Evolutionary conservation across 2,888 invertebrate species (phyloP).

Genomic region (Polydrusus cervinus): DNA sequence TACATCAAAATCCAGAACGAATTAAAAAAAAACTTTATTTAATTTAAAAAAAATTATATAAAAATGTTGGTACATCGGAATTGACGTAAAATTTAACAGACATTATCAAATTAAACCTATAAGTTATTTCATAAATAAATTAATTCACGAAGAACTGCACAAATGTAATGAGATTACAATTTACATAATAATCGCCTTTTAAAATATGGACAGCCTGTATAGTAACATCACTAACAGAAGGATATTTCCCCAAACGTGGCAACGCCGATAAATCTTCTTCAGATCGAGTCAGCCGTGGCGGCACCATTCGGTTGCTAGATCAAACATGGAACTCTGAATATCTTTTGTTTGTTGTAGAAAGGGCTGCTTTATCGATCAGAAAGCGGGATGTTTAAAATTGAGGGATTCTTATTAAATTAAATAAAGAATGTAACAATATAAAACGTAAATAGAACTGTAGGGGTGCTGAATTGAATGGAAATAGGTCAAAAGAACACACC

Average conservation of each 20-base stretch:
- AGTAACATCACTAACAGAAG: neutral
- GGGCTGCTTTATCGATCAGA: slow-evolving; percentile 24
- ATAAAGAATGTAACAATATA: neutral
- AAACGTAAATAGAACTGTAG: no score
- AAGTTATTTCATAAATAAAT: no score
- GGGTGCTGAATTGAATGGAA: no score
- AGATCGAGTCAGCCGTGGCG: slow-evolving; percentile 20
- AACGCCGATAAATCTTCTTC: slow-evolving; percentile 13
- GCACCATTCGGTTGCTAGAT: neutral
- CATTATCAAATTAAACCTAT: no score
- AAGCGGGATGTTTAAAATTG: neutral
- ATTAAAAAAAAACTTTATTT: no score
- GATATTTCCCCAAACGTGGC: neutral
- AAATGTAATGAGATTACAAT: no score
- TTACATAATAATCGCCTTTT: neutral
- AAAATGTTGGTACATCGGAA: no score
- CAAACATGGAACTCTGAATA: slow-evolving; percentile 4
- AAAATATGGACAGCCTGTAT: slow-evolving; percentile 10
- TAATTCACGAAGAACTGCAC: no score
- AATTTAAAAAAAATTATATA: no score
- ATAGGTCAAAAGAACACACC: no score
- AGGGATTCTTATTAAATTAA: neutral
- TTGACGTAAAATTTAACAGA: no score
- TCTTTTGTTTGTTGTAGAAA: neutral
- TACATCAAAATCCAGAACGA: no score